Evolutionary conservation across 2,113 vertebrate genomes (phyloP).

Genomic region (Microcebus lehilahytsara): DNA sequence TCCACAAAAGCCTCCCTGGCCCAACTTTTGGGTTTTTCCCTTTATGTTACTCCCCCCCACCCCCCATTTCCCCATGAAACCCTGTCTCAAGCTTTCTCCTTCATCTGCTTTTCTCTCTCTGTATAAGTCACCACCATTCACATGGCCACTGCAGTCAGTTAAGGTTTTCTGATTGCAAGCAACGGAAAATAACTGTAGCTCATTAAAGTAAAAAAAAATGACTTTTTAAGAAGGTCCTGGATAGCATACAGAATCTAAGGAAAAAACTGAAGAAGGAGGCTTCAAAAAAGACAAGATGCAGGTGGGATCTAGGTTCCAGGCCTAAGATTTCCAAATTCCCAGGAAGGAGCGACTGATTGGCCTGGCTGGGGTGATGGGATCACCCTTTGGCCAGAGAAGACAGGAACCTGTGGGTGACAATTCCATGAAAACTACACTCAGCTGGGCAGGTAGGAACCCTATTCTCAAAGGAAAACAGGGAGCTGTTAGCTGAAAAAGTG

Average conservation of each 20-base stretch:
- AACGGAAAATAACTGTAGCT: neutral
- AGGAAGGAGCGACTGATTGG: neutral
- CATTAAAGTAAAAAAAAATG: neutral
- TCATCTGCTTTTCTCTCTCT: neutral
- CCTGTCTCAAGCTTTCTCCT: neutral
- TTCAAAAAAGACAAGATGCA: neutral
- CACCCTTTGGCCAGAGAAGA: neutral
- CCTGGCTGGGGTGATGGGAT: neutral
- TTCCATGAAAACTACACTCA: neutral
- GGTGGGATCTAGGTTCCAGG: neutral
- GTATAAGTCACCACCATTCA: neutral
- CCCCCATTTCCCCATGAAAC: neutral
- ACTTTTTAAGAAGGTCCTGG: neutral
- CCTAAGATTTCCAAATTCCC: neutral
- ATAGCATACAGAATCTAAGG: neutral
- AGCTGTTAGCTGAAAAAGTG: neutral
- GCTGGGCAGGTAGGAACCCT: neutral
- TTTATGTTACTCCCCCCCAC: neutral
- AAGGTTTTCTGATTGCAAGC: neutral
- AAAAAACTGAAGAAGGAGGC: neutral
- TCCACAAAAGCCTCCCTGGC: neutral
- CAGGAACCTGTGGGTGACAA: neutral
- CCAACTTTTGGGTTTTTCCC: conserved; percentile 17
- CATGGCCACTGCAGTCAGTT: neutral
- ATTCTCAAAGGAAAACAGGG: neutral